A percentile compares a stretch with the other conserved stretches of the same genome.
Conservation (phyloP, 2,113 vertebrate species). For the Microtus oregoni region DNA sequence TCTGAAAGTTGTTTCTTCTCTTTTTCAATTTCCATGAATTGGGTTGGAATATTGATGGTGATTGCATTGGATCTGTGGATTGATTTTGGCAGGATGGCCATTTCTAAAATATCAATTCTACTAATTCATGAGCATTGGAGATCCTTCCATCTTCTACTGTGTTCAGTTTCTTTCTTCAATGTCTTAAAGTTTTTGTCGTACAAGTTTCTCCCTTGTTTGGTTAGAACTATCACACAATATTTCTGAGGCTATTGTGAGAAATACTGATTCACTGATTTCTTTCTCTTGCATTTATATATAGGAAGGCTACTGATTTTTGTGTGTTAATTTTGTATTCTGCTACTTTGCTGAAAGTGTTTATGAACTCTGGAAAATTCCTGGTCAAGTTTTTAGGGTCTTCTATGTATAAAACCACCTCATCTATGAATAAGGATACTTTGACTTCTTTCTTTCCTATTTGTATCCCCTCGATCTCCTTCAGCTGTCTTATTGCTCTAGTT, state of each 20-base stretch:
- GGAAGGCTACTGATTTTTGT: background rate
- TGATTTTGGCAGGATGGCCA: background rate
- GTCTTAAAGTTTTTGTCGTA: background rate
- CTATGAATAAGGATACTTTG: background rate
- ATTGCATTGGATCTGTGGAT: background rate
- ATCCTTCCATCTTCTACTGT: background rate
- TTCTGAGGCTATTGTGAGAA: background rate
- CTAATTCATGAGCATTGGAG: background rate
- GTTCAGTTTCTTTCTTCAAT: background rate
- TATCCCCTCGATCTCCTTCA: background rate
- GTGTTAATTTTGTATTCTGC: background rate
- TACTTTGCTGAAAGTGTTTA: background rate
- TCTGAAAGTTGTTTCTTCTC: background rate
- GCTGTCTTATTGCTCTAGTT: background rate
- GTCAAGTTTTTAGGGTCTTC: background rate
- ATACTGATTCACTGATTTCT: background rate
- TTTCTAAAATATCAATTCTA: background rate
- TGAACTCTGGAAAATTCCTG: background rate
- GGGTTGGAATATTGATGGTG: background rate
- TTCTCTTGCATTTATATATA: background rate
- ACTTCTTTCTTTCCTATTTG: background rate
- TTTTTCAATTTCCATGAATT: background rate
- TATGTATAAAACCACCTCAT: background rate
- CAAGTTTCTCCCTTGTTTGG: background rate
- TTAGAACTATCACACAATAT: background rate